phyloP scores from a whole-genome alignment of 2,888 invertebrate genomes.

The Strigamia crassipes region DNA sequence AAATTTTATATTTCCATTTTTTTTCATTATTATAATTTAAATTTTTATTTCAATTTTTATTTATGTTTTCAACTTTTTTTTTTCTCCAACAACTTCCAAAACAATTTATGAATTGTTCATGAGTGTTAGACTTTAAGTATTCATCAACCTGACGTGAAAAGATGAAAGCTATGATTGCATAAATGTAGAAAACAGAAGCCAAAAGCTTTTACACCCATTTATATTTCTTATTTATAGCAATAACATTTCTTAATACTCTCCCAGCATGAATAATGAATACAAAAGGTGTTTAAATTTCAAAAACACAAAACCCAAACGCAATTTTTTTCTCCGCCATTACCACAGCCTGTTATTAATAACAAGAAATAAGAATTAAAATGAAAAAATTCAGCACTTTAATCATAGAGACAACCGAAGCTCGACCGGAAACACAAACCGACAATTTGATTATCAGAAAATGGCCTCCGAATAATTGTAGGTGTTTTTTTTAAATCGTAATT shows the following conservation, averaged over 20 bases:
- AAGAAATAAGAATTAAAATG: not conserved
- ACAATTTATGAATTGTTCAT: not conserved
- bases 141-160: not conserved
- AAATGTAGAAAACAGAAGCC: not conserved
- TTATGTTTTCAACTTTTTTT: too few species aligned
- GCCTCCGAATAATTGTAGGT: constrained; percentile 10
- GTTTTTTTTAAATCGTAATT: not conserved
- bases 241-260: not conserved
- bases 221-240: not conserved
- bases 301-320: too few species aligned
- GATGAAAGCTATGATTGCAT: not conserved
- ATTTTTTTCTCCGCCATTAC: not conserved
- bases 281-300: too few species aligned
- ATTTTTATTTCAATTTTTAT: too few species aligned
- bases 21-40: too few species aligned
- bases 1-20: too few species aligned
- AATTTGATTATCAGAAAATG: constrained; percentile 2
- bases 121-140: not conserved
- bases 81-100: too few species aligned
- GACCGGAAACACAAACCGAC: constrained; percentile 17
- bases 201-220: not conserved
- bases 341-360: not conserved
- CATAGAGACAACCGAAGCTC: not conserved
- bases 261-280: too few species aligned
- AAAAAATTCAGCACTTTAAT: not conserved